Evolutionary conservation across 2,113 vertebrate genomes (phyloP).

Genomic region (Callipepla californica): DNA sequence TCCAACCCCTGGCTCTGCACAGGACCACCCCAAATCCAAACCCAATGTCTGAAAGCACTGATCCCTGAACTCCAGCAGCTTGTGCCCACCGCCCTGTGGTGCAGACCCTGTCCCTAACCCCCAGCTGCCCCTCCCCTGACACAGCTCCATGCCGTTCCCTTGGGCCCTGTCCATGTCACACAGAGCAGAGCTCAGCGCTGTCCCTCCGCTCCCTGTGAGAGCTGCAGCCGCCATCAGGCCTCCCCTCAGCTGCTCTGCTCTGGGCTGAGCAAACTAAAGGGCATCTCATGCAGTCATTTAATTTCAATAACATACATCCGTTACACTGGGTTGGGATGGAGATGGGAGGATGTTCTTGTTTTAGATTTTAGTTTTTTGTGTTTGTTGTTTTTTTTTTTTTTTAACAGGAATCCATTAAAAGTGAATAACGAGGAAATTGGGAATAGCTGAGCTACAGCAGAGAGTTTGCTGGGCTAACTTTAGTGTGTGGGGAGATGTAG

Average conservation of each 20-base stretch:
- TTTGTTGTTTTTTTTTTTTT: neutral
- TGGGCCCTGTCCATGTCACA: neutral
- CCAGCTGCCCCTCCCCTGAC: neutral
- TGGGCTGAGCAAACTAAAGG: neutral
- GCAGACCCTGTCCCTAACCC: neutral
- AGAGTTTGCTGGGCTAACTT: neutral
- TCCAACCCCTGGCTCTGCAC: neutral
- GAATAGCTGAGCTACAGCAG: too few relatives aligned
- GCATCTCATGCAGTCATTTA: neutral
- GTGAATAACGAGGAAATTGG: neutral
- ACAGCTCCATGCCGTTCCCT: neutral
- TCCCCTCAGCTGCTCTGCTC: neutral
- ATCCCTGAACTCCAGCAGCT: neutral
- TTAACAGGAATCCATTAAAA: neutral
- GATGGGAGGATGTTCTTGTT: neutral
- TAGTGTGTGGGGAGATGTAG: neutral
- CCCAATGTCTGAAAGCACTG: neutral
- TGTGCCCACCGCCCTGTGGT: neutral
- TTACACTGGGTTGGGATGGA: neutral
- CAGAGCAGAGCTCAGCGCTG: neutral
- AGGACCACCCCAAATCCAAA: neutral
- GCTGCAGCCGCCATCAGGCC: neutral
- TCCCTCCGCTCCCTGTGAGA: neutral
- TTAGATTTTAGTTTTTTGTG: neutral
- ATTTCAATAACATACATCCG: neutral